These are phyloP conservation scores for Seira sanloemensis DNA, from an alignment of 2,888 invertebrate genomes.

Conservation along the genomic window DNA sequence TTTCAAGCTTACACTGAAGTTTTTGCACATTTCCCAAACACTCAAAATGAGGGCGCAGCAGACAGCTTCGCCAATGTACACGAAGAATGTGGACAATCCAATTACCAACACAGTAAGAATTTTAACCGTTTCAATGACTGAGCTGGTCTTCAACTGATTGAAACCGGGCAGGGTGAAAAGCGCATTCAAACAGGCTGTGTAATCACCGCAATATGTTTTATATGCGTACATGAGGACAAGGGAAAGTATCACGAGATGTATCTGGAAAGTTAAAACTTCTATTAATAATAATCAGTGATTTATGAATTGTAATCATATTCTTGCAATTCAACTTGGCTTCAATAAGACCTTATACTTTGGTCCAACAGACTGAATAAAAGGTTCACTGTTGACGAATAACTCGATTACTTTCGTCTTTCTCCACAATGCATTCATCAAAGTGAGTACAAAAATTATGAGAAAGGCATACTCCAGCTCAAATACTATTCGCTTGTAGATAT, in stretches of 20 bases:
- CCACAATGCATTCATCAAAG: slow-evolving; percentile 22
- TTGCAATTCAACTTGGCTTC: neutral
- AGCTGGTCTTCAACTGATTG: neutral
- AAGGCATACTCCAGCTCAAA: neutral
- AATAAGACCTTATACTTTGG: slow-evolving; percentile 17
- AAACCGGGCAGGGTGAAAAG: neutral
- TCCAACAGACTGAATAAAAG: slow-evolving; percentile 1
- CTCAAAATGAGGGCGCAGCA: slow-evolving; percentile 24
- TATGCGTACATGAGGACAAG: neutral
- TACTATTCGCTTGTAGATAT: neutral
- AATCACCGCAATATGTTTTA: neutral
- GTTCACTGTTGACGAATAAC: neutral
- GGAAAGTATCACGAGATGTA: neutral
- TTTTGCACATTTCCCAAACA: slow-evolving; percentile 43
- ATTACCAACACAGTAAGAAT: neutral
- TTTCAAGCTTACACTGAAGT: neutral
- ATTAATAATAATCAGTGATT: neutral
- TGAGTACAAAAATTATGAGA: neutral
- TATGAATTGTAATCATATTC: neutral
- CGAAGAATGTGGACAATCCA: neutral
- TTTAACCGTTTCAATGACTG: neutral
- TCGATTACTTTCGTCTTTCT: slow-evolving; percentile 11
- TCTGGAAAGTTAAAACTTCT: neutral
- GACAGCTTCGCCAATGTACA: slow-evolving; percentile 25
- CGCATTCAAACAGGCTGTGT: neutral